Evolutionary conservation across 2,888 invertebrate genomes (phyloP), one percentile per base, ranked within the genome.

Genomic region (Sialis fuliginosa): DNA sequence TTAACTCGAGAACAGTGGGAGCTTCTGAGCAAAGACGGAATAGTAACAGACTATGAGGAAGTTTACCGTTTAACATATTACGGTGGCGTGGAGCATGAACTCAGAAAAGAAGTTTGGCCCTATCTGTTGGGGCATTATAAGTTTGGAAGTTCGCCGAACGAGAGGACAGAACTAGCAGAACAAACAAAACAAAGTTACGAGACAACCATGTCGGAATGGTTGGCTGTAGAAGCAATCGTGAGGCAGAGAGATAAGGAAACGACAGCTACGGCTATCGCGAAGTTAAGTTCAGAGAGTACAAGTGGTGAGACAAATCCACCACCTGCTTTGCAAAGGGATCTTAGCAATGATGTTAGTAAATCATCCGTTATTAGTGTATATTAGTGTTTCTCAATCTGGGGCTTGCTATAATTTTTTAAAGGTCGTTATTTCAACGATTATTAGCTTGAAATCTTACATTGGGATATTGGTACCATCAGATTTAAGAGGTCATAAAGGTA

Each of bases 151-250:
- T 78, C 79, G 10, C 55, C 64, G 1, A 74, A 77, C 50, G 79
- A 84, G 53, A 68, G 85, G 8, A 60, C 62, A 6, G 77, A 78
- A 52, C 72, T 81, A 50, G 81, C 83, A 54, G 69, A 70, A 49
- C 70, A 74, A 39, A 79, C 81, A 39, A 77, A 79, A 49, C 79
- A 82, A 40, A 76, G 79, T 49, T 92, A 90, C 56, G 91, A 93
- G 63, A 83, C 83, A 6, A 86, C 85, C 1, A 89, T 93, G 86
- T 89, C 91, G 0, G 92, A 93, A 62, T 95, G 95, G 95, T 63
- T 91, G 49, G 90, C 91, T 0, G 89, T 93, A 1, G 95, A 96
- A 60, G 91, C 91, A 1, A 91, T 93, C 51, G 89, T 93, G 0
- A 67, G 79, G 44, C 86, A 88, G 59, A 65, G 79, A 6, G 89